Percentiles rank a stretch among this genome's conserved stretches.
Conservation (phyloP, 2,888 invertebrate genomes). For the Trypoxylon attenuatum region DNA sequence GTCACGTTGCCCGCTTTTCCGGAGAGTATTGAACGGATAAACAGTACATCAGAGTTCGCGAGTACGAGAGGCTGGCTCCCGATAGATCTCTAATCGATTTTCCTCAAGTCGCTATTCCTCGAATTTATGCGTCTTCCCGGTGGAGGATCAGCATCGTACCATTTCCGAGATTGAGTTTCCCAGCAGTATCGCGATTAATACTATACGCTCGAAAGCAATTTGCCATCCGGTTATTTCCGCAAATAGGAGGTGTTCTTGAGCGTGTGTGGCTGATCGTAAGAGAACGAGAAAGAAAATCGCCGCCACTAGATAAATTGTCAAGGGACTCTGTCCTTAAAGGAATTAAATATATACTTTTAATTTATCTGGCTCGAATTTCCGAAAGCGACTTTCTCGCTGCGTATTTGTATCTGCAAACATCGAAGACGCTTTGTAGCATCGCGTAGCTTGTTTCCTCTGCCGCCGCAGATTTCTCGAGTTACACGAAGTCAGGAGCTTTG, state of each 20-base stretch:
- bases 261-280: no score
- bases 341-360: no score
- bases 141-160: neutral
- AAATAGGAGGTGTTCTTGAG: no score
- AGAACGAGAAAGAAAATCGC: no score
- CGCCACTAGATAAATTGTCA: no score
- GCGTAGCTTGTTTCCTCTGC: slow-evolving; percentile 11
- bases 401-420: neutral
- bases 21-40: neutral
- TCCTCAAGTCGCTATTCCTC: neutral
- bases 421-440: neutral
- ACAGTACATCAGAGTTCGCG: neutral
- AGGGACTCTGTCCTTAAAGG: no score
- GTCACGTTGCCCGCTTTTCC: slow-evolving; percentile 4
- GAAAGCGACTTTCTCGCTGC: neutral
- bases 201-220: neutral
- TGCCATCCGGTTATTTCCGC: neutral
- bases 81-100: slow-evolving; percentile 4
- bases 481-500: neutral
- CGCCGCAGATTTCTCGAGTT: slow-evolving; percentile 19
- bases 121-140: neutral
- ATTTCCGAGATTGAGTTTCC: neutral
- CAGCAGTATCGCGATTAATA: neutral
- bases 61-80: neutral
- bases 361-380: neutral